Evolutionary conservation across 1,140 invertebrate species (phyloP).

Genomic region (Yoshiicerus persimilis): DNA sequence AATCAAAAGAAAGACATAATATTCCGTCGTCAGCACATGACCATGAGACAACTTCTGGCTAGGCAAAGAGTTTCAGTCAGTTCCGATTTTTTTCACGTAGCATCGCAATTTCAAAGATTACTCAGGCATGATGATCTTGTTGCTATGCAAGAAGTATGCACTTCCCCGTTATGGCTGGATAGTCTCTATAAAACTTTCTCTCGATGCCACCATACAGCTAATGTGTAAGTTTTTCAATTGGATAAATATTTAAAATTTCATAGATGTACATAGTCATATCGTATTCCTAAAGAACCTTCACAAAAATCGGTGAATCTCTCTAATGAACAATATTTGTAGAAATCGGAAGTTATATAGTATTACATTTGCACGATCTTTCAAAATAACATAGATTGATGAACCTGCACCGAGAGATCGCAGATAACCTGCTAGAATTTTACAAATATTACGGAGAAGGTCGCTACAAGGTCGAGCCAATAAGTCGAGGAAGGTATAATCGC

Average conservation of each 20-base stretch:
- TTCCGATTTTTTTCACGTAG: constrained; percentile 36
- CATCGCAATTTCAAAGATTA: constrained; percentile 34
- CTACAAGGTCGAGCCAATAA: constrained; percentile 16
- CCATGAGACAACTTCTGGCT: constrained; percentile 38
- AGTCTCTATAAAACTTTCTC: constrained; percentile 28
- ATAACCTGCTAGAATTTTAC: constrained; percentile 26
- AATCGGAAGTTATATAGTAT: too few species aligned
- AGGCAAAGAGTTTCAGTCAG: constrained; percentile 32
- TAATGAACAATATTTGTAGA: too few species aligned
- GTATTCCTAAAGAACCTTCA: too few species aligned
- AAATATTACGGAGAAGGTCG: background rate
- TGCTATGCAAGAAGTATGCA: constrained; percentile 30
- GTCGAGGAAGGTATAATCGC: constrained; percentile 38
- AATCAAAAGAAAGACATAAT: constrained; percentile 39
- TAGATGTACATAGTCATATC: background rate
- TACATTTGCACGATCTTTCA: too few species aligned
- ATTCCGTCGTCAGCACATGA: constrained; percentile 43
- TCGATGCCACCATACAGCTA: constrained; percentile 35
- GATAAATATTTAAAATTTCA: background rate
- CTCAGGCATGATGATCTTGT: constrained; percentile 45
- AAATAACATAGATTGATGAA: constrained; percentile 36
- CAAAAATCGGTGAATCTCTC: too few species aligned
- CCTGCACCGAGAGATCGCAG: constrained; percentile 39
- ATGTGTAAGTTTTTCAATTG: constrained; percentile 26
- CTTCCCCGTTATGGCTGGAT: constrained; percentile 44